Evolutionary conservation across 2,113 vertebrate genomes (phyloP), one percentile per base, ranked within the genome.

Genomic region (Pimephales promelas): DNA sequence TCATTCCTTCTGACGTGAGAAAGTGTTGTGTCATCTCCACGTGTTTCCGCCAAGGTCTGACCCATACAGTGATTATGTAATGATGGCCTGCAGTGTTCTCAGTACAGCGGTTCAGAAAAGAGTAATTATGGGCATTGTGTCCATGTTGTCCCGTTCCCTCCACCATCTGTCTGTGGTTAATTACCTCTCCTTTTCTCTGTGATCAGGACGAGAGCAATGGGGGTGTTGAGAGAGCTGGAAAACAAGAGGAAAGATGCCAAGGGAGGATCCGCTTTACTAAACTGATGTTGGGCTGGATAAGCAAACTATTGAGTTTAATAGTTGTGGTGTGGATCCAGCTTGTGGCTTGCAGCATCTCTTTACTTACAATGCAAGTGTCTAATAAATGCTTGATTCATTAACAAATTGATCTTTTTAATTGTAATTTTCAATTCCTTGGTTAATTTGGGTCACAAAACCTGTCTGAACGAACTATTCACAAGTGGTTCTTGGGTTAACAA

Each of bases 91-190:
- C 47, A 54, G 87, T 52, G 24, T 52, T 83, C 66, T 43, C 78
- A 82, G 72, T 84, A 59, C 73, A 84, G 40, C 61, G 62, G 79
- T 78, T 85, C 68, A 85, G 62, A 49, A 73, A 66, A 84, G 74
- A 83, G 83, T 84, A 83, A 81, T 87, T 85, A 85, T 54, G 56
- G 83, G 76, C 28, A 83, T 87, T 86, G 80, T 88, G 71, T 76
- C 78, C 56, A 74, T 31, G 6, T 74, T 78, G 82, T 87, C 82
- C 78, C 64, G 61, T 86, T 88, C 83, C 57, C 76, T 57, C 77
- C 87, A 88, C 91, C 90, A 91, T 92, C 91, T 92, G 91, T 86
- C 88, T 86, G 59, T 62, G 9, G 43, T 88, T 93, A 92, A 93
- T 92, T 92, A 91, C 88, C 88, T 85, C 88, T 88, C 71, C 82